phyloP scores from a whole-genome alignment of 1,140 invertebrate species.

The Plodia interpunctella region DNA sequence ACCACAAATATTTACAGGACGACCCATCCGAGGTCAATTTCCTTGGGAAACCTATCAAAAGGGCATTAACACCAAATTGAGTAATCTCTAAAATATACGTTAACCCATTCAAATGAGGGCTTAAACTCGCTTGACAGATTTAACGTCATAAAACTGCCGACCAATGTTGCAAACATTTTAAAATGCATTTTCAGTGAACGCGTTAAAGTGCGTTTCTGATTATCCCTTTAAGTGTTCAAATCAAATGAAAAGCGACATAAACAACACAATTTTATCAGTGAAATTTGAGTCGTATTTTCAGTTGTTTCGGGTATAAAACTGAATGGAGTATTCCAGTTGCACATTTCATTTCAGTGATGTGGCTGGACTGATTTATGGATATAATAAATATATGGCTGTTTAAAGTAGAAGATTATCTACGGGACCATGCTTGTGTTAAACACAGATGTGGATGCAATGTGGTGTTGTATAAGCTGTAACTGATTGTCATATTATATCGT shows the following conservation, averaged over 20 bases:
- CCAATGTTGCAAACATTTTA: constrained; percentile 26
- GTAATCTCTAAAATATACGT: constrained; percentile 22
- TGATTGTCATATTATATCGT: background rate
- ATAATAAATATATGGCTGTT: constrained; percentile 63
- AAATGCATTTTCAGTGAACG: constrained; percentile 41
- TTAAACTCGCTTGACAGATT: background rate
- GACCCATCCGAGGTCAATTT: constrained; percentile 66
- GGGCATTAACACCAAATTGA: background rate
- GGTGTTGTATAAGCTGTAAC: background rate
- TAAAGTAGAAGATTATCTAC: constrained; percentile 48
- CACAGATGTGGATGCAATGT: background rate
- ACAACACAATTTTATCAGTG: background rate
- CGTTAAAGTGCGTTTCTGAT: constrained; percentile 41
- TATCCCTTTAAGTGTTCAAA: constrained; percentile 12
- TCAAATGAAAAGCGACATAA: background rate
- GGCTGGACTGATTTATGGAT: constrained; percentile 62
- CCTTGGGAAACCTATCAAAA: constrained; percentile 16
- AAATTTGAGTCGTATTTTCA: background rate
- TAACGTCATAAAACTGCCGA: constrained; percentile 30
- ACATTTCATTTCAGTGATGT: constrained; percentile 40
- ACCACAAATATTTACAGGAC: constrained; percentile 64
- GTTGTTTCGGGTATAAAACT: background rate
- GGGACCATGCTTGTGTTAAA: background rate
- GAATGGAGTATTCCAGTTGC: background rate
- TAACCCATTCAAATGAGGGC: constrained; percentile 4